Conservation (phyloP, 2,888 invertebrate genomes). For the Trachelus tabidus region DNA sequence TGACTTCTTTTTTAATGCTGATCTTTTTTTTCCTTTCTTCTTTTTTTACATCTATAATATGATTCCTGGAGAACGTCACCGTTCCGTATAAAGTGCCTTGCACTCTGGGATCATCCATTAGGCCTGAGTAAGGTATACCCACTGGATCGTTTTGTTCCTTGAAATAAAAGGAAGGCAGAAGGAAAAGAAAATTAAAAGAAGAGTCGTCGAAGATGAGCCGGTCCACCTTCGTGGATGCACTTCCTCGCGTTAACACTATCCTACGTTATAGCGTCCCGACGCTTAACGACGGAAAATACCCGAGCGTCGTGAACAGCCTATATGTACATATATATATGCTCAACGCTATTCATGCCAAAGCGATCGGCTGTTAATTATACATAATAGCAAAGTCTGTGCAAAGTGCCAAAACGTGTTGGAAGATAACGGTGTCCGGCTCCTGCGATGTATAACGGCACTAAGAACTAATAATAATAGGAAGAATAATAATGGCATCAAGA, state of each 20-base stretch:
- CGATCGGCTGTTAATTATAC: neutral
- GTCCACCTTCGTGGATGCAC: slow-evolving; percentile 1
- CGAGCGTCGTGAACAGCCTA: neutral
- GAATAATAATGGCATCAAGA: neutral
- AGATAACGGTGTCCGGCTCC: neutral
- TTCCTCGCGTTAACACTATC: neutral
- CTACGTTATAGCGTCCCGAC: neutral
- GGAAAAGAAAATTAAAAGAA: neutral
- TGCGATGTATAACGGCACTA: neutral
- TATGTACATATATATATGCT: neutral
- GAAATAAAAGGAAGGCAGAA: neutral
- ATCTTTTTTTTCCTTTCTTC: neutral
- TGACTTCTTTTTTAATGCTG: neutral
- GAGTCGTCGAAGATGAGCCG: neutral
- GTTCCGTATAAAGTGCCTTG: neutral
- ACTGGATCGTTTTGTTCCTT: neutral
- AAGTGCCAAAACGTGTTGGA: slow-evolving; percentile 11
- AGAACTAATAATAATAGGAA: neutral
- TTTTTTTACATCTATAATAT: neutral
- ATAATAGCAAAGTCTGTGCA: neutral
- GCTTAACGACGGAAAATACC: neutral
- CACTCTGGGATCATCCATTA: neutral
- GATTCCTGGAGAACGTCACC: neutral
- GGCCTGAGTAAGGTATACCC: neutral
- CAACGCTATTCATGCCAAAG: neutral